These are phyloP conservation scores for Chrysocyon brachyurus DNA, from an alignment of 2,797 vertebrate genomes.

Conservation along the genomic window DNA sequence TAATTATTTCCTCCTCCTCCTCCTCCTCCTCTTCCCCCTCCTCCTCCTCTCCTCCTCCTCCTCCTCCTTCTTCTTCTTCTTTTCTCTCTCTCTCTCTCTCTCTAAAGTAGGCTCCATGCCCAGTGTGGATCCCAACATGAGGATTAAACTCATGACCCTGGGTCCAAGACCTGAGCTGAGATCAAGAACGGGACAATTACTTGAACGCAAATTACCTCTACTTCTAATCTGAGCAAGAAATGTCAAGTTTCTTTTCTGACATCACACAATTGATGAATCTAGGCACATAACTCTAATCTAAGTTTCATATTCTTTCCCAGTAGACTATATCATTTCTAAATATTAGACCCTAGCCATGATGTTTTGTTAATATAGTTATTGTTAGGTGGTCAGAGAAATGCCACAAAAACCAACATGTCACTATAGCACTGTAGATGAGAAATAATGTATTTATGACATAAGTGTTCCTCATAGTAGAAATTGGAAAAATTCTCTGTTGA, in stretches of 20 bases:
- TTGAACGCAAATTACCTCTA: not conserved
- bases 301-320: not conserved
- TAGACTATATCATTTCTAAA: not conserved
- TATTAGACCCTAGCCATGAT: not conserved
- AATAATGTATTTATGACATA: not conserved
- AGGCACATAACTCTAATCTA: not conserved
- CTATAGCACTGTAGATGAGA: slow-evolving; percentile 20
- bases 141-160: not conserved
- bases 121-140: not conserved
- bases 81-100: no score
- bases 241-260: slow-evolving; percentile 26
- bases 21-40: no score
- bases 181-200: not conserved
- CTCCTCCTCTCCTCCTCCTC: no score
- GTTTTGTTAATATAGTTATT: slow-evolving; percentile 29
- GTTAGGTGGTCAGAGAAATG: slow-evolving; percentile 37
- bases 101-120: not conserved
- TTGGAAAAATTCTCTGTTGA: slow-evolving; percentile 19
- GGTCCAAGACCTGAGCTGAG: not conserved
- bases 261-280: not conserved
- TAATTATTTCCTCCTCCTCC: no score
- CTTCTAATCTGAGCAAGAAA: not conserved
- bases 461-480: slow-evolving; percentile 4
- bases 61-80: no score
- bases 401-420: not conserved